These are phyloP conservation scores for Oryzias dopingdopingensis DNA, from an alignment of 2,797 vertebrate species.

Conservation along the genomic window DNA sequence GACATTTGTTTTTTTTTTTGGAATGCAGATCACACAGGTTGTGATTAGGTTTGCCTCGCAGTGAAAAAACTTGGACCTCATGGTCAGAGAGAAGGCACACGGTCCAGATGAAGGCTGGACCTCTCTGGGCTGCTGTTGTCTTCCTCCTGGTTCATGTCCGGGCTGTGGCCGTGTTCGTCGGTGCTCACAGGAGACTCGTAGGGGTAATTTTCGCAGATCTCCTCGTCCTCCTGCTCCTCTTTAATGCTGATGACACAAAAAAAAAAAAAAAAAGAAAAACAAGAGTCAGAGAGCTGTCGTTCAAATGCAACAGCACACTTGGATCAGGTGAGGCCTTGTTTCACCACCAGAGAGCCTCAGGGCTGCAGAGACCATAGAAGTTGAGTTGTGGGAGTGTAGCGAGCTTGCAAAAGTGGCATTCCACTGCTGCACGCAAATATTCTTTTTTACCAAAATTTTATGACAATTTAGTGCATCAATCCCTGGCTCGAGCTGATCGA, in stretches of 20 bases:
- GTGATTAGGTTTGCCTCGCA: slow-evolving; percentile 36
- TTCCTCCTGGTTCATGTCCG: slow-evolving; percentile 86
- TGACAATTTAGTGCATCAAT: too few species aligned
- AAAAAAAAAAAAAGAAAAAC: background rate
- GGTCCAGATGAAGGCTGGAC: slow-evolving; percentile 82
- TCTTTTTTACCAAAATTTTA: too few species aligned
- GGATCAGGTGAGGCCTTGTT: too few species aligned
- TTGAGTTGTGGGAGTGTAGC: too few species aligned
- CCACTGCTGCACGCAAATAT: too few species aligned
- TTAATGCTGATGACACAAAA: slow-evolving; percentile 85
- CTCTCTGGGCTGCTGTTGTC: slow-evolving; percentile 78
- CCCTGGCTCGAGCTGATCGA: too few species aligned
- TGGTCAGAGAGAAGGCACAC: slow-evolving; percentile 75
- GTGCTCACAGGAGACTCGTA: slow-evolving; percentile 87
- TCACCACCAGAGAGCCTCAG: too few species aligned
- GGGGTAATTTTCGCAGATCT: slow-evolving; percentile 87
- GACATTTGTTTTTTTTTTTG: slow-evolving; percentile 35
- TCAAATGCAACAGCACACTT: too few species aligned
- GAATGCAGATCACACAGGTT: slow-evolving; percentile 48
- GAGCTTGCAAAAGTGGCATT: too few species aligned
- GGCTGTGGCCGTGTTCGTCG: slow-evolving; percentile 91
- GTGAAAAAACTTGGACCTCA: slow-evolving; percentile 29
- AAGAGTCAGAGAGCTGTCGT: background rate
- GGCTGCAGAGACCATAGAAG: too few species aligned
- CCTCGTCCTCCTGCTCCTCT: slow-evolving; percentile 92